Percentiles rank a stretch among this genome's conserved stretches.
Conservation (phyloP, 1,140 invertebrate species). For the Tenebrio molitor region DNA sequence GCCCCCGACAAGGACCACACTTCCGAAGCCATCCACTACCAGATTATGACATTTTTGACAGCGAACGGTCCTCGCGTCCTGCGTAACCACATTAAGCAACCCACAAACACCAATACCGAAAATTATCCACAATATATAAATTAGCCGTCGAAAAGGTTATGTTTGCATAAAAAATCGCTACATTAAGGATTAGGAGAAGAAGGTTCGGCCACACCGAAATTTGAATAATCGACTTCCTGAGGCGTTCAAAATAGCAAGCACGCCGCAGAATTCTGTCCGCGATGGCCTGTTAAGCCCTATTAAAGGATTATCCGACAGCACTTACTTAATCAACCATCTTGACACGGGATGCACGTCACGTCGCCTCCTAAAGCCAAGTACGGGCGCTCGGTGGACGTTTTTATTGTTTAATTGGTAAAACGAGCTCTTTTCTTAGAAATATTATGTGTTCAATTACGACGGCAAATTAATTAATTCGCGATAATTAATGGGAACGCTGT, state of each 20-base stretch:
- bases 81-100: too few species aligned
- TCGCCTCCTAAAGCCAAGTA: slow-evolving; percentile 28
- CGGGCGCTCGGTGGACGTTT: slow-evolving; percentile 15
- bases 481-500: slow-evolving; percentile 52
- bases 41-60: too few species aligned
- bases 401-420: slow-evolving; percentile 55
- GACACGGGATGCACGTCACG: slow-evolving; percentile 35
- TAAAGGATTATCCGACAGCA: slow-evolving; percentile 26
- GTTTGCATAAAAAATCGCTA: slow-evolving; percentile 11
- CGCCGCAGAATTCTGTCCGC: neutral
- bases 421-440: slow-evolving; percentile 52
- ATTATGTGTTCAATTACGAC: slow-evolving; percentile 53
- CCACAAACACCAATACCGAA: neutral
- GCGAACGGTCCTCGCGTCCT: too few species aligned
- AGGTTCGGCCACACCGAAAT: neutral
- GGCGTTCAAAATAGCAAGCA: neutral
- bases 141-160: neutral
- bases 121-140: neutral
- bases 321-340: slow-evolving; percentile 35
- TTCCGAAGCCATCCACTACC: too few species aligned
- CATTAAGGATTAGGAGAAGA: slow-evolving; percentile 4
- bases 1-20: too few species aligned
- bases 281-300: slow-evolving; percentile 4
- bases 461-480: slow-evolving; percentile 55
- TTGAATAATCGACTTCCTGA: slow-evolving; percentile 1